These are phyloP conservation scores for Habrosyne pyritoides DNA, from an alignment of 2,888 invertebrate genomes.

Conservation along the genomic window DNA sequence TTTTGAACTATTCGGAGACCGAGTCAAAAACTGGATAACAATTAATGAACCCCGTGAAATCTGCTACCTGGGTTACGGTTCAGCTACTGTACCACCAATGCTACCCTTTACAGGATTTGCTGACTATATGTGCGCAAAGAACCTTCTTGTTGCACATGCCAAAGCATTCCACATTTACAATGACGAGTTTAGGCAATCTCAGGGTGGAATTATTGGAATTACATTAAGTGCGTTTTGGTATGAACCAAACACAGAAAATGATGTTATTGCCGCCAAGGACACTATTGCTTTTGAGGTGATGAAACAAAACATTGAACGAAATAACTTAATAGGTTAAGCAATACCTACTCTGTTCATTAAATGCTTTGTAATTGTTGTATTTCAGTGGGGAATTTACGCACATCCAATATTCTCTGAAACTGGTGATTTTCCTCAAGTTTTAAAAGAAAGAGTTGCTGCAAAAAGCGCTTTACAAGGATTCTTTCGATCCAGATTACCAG, in stretches of 20 bases:
- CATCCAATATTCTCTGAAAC: constrained; percentile 84
- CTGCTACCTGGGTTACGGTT: constrained; percentile 67
- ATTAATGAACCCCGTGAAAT: constrained; percentile 77
- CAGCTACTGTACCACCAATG: constrained; percentile 40
- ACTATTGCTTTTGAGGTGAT: neutral
- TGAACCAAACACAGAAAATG: constrained; percentile 67
- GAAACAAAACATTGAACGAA: neutral
- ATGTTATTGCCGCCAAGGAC: constrained; percentile 70
- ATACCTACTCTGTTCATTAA: too few species aligned
- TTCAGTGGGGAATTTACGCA: constrained; percentile 80
- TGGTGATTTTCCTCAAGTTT: constrained; percentile 85
- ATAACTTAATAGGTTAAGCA: too few species aligned
- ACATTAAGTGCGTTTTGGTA: constrained; percentile 48
- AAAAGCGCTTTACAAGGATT: constrained; percentile 84
- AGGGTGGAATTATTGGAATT: constrained; percentile 44
- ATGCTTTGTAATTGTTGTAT: constrained; percentile 30
- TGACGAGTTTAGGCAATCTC: constrained; percentile 49
- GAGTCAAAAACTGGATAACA: constrained; percentile 79
- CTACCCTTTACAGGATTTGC: constrained; percentile 59
- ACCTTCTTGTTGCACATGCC: constrained; percentile 80
- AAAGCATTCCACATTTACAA: constrained; percentile 61
- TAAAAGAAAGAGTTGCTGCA: constrained; percentile 80
- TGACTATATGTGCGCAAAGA: constrained; percentile 73
- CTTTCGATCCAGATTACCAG: constrained; percentile 81
- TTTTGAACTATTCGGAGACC: constrained; percentile 69